Percentiles rank a stretch among this genome's conserved stretches.
These are phyloP conservation scores for Lates calcarifer DNA, from an alignment of 2,113 vertebrate genomes.

Conservation along the genomic window DNA sequence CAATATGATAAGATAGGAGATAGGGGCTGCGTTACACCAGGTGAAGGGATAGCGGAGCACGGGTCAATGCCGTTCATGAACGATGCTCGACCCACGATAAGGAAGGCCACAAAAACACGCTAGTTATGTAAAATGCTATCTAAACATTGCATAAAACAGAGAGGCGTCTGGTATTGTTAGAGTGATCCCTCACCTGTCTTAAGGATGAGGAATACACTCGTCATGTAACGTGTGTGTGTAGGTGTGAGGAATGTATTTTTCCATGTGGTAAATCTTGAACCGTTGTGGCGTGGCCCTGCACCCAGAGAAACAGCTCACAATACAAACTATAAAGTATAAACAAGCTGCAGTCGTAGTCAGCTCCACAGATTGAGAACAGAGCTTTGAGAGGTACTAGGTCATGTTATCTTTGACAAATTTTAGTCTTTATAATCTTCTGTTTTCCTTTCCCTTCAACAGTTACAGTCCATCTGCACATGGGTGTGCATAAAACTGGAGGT, in stretches of 20 bases:
- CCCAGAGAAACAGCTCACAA: constrained; percentile 31
- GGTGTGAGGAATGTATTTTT: constrained; percentile 69
- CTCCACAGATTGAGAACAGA: not conserved
- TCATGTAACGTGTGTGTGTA: constrained; percentile 38
- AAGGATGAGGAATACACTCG: constrained; percentile 25
- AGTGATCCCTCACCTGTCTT: constrained; percentile 48
- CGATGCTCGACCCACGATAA: constrained; percentile 42
- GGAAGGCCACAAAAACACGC: constrained; percentile 23
- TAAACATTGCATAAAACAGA: constrained; percentile 64
- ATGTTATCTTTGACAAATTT: not conserved
- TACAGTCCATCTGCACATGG: not conserved
- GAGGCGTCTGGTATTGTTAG: constrained; percentile 35
- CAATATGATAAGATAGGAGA: constrained; percentile 54
- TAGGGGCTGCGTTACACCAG: not conserved
- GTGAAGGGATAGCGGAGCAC: constrained; percentile 3
- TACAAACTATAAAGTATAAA: constrained; percentile 49
- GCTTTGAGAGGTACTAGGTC: not conserved
- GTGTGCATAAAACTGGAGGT: constrained; percentile 5
- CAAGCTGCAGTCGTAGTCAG: not conserved
- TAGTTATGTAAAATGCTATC: constrained; percentile 61
- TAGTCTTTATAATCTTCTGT: not conserved
- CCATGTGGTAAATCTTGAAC: constrained; percentile 45
- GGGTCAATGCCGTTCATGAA: constrained; percentile 46
- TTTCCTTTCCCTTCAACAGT: not conserved
- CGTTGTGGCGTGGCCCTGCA: constrained; percentile 14